A percentile compares a stretch with the other conserved stretches of the same genome.
Evolutionary conservation across 2,113 vertebrate species (phyloP).

Genomic region (Dermatemys mawii): DNA sequence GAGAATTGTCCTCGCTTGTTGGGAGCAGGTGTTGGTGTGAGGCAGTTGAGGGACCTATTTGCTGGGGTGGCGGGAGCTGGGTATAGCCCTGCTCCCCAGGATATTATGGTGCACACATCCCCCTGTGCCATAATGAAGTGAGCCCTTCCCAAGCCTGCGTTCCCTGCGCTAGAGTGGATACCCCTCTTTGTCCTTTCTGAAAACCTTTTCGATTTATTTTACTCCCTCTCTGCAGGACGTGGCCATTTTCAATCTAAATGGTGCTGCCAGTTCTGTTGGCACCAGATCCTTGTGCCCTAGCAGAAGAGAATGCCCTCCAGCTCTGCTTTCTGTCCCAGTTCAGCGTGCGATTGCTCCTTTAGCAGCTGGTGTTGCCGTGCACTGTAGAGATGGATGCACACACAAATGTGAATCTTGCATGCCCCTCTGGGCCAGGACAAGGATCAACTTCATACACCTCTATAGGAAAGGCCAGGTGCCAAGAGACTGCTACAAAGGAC

Average conservation of each 20-base stretch:
- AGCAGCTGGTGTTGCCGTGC: background rate
- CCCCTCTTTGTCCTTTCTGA: background rate
- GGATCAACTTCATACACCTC: background rate
- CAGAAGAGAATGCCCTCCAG: background rate
- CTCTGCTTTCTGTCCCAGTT: background rate
- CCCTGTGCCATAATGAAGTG: background rate
- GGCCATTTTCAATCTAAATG: background rate
- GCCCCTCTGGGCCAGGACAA: background rate
- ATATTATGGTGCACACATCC: background rate
- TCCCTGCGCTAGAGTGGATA: background rate
- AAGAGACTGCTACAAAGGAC: background rate
- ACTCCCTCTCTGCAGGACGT: background rate
- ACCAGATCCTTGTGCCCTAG: background rate
- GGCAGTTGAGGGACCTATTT: background rate
- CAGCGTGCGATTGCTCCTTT: background rate
- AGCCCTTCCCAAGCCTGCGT: background rate
- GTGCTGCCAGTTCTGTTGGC: background rate
- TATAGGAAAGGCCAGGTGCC: background rate
- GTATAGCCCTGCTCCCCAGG: background rate
- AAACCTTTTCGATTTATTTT: background rate
- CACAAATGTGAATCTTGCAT: background rate
- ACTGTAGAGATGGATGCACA: background rate
- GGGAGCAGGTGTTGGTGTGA: background rate
- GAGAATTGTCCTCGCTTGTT: background rate
- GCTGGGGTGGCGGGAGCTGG: background rate